Conservation (phyloP, 2,797 vertebrate genomes). For the Sebastiscus tertius region DNA sequence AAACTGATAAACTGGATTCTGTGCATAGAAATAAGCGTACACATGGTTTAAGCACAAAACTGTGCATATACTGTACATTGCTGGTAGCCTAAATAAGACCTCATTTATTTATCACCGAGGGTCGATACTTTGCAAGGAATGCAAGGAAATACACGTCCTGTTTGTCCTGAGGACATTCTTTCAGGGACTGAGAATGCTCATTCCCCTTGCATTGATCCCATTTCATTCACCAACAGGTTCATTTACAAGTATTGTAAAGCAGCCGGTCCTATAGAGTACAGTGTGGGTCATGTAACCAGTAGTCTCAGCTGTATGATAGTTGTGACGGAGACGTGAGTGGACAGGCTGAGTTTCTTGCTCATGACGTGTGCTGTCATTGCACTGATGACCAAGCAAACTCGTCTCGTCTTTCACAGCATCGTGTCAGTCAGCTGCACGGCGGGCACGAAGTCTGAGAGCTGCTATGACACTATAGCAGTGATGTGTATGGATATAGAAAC, state of each 20-base stretch:
- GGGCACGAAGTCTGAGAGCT: neutral
- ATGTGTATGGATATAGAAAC: neutral
- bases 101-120: neutral
- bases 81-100: neutral
- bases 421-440: slow-evolving; percentile 16
- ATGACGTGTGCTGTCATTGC: slow-evolving; percentile 19
- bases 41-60: neutral
- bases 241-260: neutral
- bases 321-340: slow-evolving; percentile 18
- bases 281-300: neutral
- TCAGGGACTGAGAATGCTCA: too few relatives aligned
- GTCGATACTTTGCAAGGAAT: neutral
- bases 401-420: neutral
- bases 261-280: neutral
- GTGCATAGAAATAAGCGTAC: neutral
- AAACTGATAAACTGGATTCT: neutral
- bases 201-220: neutral
- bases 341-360: slow-evolving; percentile 16
- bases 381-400: slow-evolving; percentile 33
- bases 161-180: neutral
- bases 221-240: neutral
- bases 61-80: neutral
- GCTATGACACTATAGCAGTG: neutral
- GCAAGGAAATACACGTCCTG: neutral
- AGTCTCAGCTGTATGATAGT: neutral